These are phyloP conservation scores for Drosophila anomelani DNA, from an alignment of 2,888 invertebrate species.

Conservation along the genomic window DNA sequence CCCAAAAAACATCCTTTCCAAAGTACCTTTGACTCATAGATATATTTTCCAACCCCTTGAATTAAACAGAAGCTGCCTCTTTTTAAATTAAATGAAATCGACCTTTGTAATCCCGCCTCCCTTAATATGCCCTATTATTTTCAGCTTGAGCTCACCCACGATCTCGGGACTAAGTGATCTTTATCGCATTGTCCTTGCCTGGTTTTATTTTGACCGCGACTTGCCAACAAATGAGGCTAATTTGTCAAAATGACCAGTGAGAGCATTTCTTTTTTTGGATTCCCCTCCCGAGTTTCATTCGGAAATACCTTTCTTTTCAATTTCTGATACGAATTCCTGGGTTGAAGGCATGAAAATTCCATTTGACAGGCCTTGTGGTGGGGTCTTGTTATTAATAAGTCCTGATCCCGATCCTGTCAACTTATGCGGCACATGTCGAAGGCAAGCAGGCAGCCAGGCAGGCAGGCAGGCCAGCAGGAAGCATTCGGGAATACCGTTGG, in stretches of 20 bases:
- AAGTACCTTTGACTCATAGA: not conserved
- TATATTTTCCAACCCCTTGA: slow-evolving; percentile 3
- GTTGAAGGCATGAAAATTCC: slow-evolving; percentile 69
- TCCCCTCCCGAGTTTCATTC: slow-evolving; percentile 34
- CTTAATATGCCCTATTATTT: slow-evolving; percentile 27
- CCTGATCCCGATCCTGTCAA: slow-evolving; percentile 69
- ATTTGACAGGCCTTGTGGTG: slow-evolving; percentile 68
- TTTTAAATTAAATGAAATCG: slow-evolving; percentile 44
- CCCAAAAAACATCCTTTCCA: not conserved
- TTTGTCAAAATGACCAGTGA: slow-evolving; percentile 78
- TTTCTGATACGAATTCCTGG: slow-evolving; percentile 29
- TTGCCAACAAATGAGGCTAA: slow-evolving; percentile 83
- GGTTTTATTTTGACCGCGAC: slow-evolving; percentile 81
- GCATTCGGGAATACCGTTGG: slow-evolving; percentile 57
- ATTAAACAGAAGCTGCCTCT: slow-evolving; percentile 63
- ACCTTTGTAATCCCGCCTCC: slow-evolving; percentile 11
- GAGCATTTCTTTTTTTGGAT: slow-evolving; percentile 30
- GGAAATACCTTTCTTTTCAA: slow-evolving; percentile 32
- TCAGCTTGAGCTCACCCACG: slow-evolving; percentile 8
- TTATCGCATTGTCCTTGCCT: slow-evolving; percentile 72
- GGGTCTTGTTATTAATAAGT: slow-evolving; percentile 70
- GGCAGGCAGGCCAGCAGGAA: slow-evolving; percentile 58
- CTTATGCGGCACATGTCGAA: slow-evolving; percentile 58
- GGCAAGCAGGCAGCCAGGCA: slow-evolving; percentile 6
- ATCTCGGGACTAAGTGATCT: slow-evolving; percentile 56